These are phyloP conservation scores for Chaetops frenatus DNA, from an alignment of 2,113 vertebrate genomes.

Conservation along the genomic window DNA sequence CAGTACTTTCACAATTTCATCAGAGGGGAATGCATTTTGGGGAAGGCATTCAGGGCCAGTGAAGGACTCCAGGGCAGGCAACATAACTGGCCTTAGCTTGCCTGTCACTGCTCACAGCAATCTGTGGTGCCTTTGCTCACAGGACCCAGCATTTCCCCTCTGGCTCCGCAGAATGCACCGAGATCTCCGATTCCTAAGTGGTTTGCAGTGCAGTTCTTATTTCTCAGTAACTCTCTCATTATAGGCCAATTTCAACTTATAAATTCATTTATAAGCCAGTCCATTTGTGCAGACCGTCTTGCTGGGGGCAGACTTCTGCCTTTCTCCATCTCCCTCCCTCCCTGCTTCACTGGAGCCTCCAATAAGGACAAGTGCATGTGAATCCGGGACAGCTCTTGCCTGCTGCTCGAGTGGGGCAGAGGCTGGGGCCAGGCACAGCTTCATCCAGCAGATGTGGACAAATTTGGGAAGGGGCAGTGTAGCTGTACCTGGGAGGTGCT, in stretches of 20 bases:
- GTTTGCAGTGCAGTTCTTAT: constrained; percentile 34
- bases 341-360: background rate
- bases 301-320: constrained; percentile 35
- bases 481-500: background rate
- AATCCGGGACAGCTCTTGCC: background rate
- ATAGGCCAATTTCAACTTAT: constrained; percentile 62
- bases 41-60: background rate
- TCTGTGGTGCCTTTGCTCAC: background rate
- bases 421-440: background rate
- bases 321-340: background rate
- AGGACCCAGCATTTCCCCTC: background rate
- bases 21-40: background rate
- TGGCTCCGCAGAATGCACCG: background rate
- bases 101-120: background rate
- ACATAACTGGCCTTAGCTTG: background rate
- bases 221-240: constrained; percentile 57
- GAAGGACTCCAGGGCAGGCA: background rate
- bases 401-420: background rate
- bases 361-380: background rate
- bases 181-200: constrained; percentile 40
- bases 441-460: background rate
- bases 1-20: background rate
- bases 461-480: background rate
- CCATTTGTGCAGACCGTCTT: constrained; percentile 29
- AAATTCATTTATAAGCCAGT: constrained; percentile 67